Evolutionary conservation across 1,140 invertebrate genomes (phyloP).

Genomic region (Sweltsa coloradensis): DNA sequence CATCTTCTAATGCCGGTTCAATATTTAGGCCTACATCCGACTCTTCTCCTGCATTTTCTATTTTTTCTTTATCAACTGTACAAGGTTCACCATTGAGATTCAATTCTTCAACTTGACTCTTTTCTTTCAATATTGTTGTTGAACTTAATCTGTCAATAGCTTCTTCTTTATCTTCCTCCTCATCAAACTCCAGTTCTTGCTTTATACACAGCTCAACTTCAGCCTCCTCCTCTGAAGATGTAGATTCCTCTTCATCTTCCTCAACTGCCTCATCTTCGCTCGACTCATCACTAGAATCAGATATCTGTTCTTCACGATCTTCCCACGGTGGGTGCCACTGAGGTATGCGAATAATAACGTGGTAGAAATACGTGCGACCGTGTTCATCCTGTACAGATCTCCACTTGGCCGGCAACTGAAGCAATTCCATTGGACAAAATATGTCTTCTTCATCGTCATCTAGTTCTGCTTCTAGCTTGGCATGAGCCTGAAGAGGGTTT

Average conservation of each 20-base stretch:
- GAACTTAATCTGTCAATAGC: conserved; percentile 18
- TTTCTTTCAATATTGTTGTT: no score
- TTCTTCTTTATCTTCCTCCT: conserved; percentile 22
- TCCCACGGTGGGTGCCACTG: conserved; percentile 77
- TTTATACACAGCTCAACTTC: conserved; percentile 27
- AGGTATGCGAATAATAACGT: conserved; percentile 64
- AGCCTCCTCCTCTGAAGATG: conserved; percentile 34
- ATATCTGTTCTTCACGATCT: conserved; percentile 31
- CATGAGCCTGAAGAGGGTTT: no score
- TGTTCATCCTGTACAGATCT: conserved; percentile 65
- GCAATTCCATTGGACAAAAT: no score
- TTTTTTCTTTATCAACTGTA: no score
- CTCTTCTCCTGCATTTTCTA: no score
- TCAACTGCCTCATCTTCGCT: conserved; percentile 35
- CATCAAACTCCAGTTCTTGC: conserved; percentile 31
- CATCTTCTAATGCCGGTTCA: no score
- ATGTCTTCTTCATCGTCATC: no score
- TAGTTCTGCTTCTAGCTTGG: no score
- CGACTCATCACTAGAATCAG: conserved; percentile 30
- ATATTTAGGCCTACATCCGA: no score
- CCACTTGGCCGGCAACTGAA: conserved; percentile 81
- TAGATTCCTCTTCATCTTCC: conserved; percentile 30
- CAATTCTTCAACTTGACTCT: no score
- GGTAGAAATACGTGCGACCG: conserved; percentile 85
- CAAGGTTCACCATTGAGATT: no score